Conservation (phyloP, 30 jellyfish, hydroid and myxozoan species). For the Aurelia aurita complex sp. Pacific region DNA sequence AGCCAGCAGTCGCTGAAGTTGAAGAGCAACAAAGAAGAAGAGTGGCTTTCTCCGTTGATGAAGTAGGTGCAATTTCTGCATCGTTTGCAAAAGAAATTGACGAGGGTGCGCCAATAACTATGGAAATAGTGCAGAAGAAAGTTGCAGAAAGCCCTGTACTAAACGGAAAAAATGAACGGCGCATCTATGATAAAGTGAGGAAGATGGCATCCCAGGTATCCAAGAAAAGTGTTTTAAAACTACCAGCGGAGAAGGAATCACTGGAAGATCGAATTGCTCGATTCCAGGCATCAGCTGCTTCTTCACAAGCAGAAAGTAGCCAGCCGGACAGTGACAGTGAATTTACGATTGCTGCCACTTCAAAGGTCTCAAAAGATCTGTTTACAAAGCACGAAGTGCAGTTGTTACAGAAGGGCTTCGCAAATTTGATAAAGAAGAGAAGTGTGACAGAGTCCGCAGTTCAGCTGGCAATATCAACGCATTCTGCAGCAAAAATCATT, state of each 20-base stretch:
- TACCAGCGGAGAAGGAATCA: slow-evolving; percentile 41
- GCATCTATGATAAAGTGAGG: slow-evolving; percentile 43
- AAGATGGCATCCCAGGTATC: slow-evolving; percentile 3
- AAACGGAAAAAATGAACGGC: slow-evolving; percentile 1
- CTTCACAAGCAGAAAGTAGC: neutral
- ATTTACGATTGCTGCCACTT: slow-evolving; percentile 1
- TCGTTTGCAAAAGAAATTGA: slow-evolving; percentile 19
- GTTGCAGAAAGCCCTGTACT: slow-evolving; percentile 14
- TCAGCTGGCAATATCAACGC: slow-evolving; percentile 37
- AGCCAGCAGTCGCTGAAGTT: too few species aligned
- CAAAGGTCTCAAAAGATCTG: slow-evolving; percentile 30
- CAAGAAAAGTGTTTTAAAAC: slow-evolving; percentile 10
- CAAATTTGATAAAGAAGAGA: slow-evolving; percentile 1
- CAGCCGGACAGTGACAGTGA: slow-evolving; percentile 41
- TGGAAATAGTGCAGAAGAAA: slow-evolving; percentile 18
- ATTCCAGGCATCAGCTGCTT: neutral
- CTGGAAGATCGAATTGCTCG: slow-evolving; percentile 24
- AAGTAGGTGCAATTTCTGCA: slow-evolving; percentile 9
- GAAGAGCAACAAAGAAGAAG: neutral
- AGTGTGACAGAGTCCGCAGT: slow-evolving; percentile 23
- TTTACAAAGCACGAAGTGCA: slow-evolving; percentile 21
- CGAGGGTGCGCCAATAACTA: slow-evolving; percentile 1
- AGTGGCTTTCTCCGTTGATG: slow-evolving; percentile 14
- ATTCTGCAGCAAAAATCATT: slow-evolving; percentile 33
- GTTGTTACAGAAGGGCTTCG: slow-evolving; percentile 40